Evolutionary conservation across 2,888 invertebrate genomes (phyloP), one percentile per base, ranked within the genome.

Genomic region (Saturnia japonica): DNA sequence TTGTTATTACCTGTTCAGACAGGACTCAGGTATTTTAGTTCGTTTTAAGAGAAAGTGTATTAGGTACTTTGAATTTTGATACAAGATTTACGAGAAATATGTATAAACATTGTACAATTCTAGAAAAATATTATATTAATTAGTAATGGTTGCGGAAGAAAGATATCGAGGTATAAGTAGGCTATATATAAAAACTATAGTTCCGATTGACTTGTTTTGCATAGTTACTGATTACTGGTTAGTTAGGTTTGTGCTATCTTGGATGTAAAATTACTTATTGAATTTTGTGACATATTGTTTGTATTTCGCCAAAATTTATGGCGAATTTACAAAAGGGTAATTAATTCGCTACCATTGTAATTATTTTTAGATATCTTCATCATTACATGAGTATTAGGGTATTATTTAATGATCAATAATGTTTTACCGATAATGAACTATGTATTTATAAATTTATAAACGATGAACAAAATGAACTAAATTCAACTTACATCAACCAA

Each of bases 1-100:
- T 69, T 67, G 51, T 69, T 40, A 40, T 40, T 64, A 64, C 16
- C 19, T 40, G 64, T 40, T n/a, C 19, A 2, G 40, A 64, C 40
- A 40, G n/a, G n/a, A n/a, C n/a, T n/a, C n/a, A n/a, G n/a, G n/a
- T n/a, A 40, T 22, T 40, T 62, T 64, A 40, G n/a, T 64, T 64
- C 4, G 11, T 64, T 40, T 64, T 40, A 11, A 40, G 40, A 64
- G 22, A 64, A 60, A 28, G 57, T 60, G 57, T 60, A 14, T n/a
- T n/a, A n/a, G n/a, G n/a, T 28, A 60, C 12, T 60, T 28, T 1
- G 28, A 60, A 60, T 28, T 8, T 60, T 60, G 2, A 14, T 25
- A 28, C 25, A 60, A 60, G 14, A 3, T 60, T 28, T 60, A 60
- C 9, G 25, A 54, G n/a, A 22, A 54, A 22, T 54, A n/a, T 54